Base-by-base conservation (phyloP, 1,140 invertebrate genomes). In the Drosophila pseudoobscura region DNA sequence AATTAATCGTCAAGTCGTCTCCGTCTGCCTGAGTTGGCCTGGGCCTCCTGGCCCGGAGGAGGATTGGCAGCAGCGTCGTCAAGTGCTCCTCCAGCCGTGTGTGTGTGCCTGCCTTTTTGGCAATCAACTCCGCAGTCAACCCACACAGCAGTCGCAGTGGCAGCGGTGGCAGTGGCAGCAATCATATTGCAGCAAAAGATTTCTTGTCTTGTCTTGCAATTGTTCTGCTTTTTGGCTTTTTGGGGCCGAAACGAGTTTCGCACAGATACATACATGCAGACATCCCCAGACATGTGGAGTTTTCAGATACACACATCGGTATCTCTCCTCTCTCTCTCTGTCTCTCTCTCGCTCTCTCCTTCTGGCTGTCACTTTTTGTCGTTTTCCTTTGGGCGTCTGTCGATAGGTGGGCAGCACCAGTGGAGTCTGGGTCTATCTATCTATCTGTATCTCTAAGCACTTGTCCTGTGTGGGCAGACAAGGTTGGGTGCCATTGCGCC, bases 201-300 rank as follows among this genome's bases (percentile, higher is more conserved):
- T 75, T 83, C 74, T 71, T 63, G 58, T 50, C 45, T 63, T 41
- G 51, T 77, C 79, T 74, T 63, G 64, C 75, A 83, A 83, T 82
- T 84, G 75, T 84, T 79, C 80, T 75, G 75, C 71, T 83, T 79
- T 62, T 80, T 80, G 78, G 78, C 58, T 80, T 80, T 82, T 83
- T 78, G 75, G 80, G 51, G 65, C 66, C 54, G 58, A 75, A 84
- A 84, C 80, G 58, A 69, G 80, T 79, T 83, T 78, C 65, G 54
- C 55, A 39, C 71, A 71, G 41, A 74, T 54, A 60, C 45, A 64
- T 3, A 35, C 26, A 64, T 3, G 29, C 26, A 35, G 11, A 2
- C 35, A 11, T 13, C 11, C 35, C 11, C 35, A 39, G 35, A 39
- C 35, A 39, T 39, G 35, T 13, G 35, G 11, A 39, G 31, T 8